Percentiles rank a stretch among this genome's conserved stretches.
phyloP scores from a whole-genome alignment of 2,797 vertebrate genomes.

The Discoglossus pictus region DNA sequence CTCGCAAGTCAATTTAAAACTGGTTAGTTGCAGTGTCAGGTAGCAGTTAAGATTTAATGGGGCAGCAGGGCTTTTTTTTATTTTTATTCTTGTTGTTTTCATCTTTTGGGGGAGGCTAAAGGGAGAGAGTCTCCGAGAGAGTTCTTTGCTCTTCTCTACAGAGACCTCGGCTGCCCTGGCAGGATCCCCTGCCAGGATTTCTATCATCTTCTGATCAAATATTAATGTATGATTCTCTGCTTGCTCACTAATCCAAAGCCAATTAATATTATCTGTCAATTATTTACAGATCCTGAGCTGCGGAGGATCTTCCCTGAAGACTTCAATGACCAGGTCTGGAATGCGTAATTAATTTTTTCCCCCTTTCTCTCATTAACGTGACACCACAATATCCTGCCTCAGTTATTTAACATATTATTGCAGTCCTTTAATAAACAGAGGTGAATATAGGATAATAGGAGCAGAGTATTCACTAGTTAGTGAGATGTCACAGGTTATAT shows the following conservation, averaged over 20 bases:
- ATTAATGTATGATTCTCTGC: conserved; percentile 99
- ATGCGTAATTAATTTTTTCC: conserved; percentile 94
- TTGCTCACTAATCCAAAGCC: conserved; percentile 99
- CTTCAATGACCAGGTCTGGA: conserved; percentile 98
- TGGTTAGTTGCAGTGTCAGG: conserved; percentile 67
- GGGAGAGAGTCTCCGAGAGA: conserved; percentile 72
- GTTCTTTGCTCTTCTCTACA: conserved; percentile 89
- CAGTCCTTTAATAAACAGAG: conserved; percentile 71
- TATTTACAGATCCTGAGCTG: conserved; percentile 99
- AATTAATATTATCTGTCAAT: conserved; percentile 99
- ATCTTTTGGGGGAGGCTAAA: conserved; percentile 76
- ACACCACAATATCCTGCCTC: conserved; percentile 74
- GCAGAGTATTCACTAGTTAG: conserved; percentile 53
- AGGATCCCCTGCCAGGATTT: conserved; percentile 96
- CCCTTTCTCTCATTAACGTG: conserved; percentile 62
- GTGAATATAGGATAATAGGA: conserved; percentile 73
- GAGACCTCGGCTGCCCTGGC: conserved; percentile 94
- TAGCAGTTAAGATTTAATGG: conserved; percentile 73
- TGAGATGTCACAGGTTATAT: conserved; percentile 29
- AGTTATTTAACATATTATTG: conserved; percentile 78
- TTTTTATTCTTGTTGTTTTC: conserved; percentile 64
- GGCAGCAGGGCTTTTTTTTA: conserved; percentile 68
- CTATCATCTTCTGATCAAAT: conserved; percentile 99
- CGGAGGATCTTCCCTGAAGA: conserved; percentile 94
- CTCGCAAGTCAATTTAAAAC: conserved; percentile 71